Percentiles rank a stretch among this genome's conserved stretches.
Conservation (phyloP, 2,888 invertebrate genomes). For the Nezara viridula region DNA sequence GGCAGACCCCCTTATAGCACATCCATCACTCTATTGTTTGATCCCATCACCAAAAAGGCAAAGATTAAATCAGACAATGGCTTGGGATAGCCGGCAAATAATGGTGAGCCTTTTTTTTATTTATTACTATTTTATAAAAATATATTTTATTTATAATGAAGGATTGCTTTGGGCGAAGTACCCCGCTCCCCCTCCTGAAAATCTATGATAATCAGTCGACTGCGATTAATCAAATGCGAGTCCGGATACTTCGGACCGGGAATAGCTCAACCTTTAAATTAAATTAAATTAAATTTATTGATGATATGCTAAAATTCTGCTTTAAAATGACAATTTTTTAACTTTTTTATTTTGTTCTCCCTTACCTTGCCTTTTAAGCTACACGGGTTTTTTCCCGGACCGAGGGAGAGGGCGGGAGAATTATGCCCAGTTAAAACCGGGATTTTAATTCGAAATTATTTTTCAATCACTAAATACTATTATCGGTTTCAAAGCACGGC, state of each 20-base stretch:
- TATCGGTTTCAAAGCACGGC: too few relatives aligned
- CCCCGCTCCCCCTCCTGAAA: background rate
- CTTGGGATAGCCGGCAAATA: background rate
- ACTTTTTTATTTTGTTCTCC: too few relatives aligned
- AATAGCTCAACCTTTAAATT: background rate
- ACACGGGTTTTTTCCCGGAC: too few relatives aligned
- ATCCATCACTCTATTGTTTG: constrained; percentile 30
- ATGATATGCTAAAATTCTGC: too few relatives aligned
- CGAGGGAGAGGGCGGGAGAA: too few relatives aligned
- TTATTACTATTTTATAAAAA: background rate
- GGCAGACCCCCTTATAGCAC: background rate
- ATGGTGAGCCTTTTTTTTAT: background rate
- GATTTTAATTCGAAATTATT: too few relatives aligned
- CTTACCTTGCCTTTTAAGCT: too few relatives aligned
- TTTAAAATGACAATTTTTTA: too few relatives aligned
- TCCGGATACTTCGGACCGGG: background rate
- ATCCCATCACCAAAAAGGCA: background rate
- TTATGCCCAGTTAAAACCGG: too few relatives aligned
- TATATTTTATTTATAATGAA: constrained; percentile 1
- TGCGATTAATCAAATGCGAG: background rate
- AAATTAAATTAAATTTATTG: background rate
- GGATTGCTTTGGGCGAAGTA: background rate
- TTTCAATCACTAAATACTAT: too few relatives aligned
- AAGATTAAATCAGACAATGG: background rate
- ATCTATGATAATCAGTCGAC: background rate